Percentiles rank a stretch among this genome's conserved stretches.
phyloP scores from a whole-genome alignment of 23 tunicate genomes.

The Trididemnum nubilum region DNA sequence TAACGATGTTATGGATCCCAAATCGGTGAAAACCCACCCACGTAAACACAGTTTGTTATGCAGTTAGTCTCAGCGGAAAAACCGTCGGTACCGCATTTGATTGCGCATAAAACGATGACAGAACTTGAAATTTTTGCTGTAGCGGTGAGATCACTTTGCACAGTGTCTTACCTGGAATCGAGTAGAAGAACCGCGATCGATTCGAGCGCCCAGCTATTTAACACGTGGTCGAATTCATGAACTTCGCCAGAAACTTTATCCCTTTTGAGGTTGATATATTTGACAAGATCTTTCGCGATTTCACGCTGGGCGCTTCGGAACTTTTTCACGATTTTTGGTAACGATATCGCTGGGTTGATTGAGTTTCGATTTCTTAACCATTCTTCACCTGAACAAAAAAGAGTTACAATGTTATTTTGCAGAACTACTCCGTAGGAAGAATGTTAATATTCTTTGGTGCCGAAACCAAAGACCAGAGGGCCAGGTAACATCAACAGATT shows the following conservation, averaged over 20 bases:
- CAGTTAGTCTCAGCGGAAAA: too few relatives aligned
- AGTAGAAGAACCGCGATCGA: constrained; percentile 80
- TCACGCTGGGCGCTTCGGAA: constrained; percentile 46
- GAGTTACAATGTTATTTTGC: not conserved
- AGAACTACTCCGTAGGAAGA: too few relatives aligned
- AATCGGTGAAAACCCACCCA: too few relatives aligned
- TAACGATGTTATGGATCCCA: too few relatives aligned
- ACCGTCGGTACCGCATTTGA: too few relatives aligned
- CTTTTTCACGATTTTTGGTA: constrained; percentile 45
- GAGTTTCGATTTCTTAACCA: constrained; percentile 65
- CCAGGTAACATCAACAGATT: too few relatives aligned
- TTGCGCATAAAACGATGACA: too few relatives aligned
- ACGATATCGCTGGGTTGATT: constrained; percentile 63
- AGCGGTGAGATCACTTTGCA: too few relatives aligned
- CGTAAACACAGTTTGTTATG: too few relatives aligned
- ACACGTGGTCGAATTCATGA: constrained; percentile 46
- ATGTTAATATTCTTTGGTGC: too few relatives aligned
- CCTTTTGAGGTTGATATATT: constrained; percentile 9
- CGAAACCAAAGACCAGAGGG: too few relatives aligned
- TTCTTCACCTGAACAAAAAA: constrained; percentile 53
- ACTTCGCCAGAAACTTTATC: constrained; percentile 52
- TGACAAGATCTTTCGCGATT: constrained; percentile 60
- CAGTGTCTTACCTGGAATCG: constrained; percentile 65
- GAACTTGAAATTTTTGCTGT: too few relatives aligned
- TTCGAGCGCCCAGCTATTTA: constrained; percentile 92